Conservation (phyloP, 2,113 vertebrate genomes). For the Martes martes region DNA sequence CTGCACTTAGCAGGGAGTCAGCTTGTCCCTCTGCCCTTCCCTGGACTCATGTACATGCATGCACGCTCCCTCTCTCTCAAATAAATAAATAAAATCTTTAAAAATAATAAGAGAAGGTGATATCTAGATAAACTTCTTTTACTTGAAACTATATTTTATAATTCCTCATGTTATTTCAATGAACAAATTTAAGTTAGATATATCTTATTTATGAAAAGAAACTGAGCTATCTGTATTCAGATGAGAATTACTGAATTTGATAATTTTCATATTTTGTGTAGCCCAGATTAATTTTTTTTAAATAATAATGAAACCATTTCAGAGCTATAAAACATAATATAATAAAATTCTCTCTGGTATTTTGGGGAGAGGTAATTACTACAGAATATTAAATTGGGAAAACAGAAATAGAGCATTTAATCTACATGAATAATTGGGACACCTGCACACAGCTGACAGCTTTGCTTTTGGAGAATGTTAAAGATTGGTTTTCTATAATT, state of each 20-base stretch:
- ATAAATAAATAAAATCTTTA: not conserved
- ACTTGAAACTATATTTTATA: constrained; percentile 6
- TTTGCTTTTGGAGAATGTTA: not conserved
- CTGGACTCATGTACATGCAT: not conserved
- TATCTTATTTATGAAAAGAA: not conserved
- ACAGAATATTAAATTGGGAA: constrained; percentile 48
- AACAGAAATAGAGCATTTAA: constrained; percentile 35
- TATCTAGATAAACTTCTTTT: not conserved
- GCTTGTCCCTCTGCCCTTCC: not conserved
- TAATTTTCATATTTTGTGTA: constrained; percentile 41
- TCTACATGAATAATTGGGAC: constrained; percentile 18
- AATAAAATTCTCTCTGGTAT: constrained; percentile 34
- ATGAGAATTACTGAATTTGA: not conserved
- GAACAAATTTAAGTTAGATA: not conserved
- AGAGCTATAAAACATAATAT: constrained; percentile 21
- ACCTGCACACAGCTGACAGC: not conserved
- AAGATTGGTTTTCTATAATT: not conserved
- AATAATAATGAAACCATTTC: constrained; percentile 43
- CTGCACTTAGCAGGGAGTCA: not conserved
- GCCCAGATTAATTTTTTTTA: constrained; percentile 7
- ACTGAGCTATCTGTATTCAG: not conserved
- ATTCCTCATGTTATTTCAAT: not conserved
- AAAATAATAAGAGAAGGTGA: not conserved
- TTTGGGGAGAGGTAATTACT: constrained; percentile 27
- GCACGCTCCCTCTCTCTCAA: not conserved